These are phyloP conservation scores for Linyphia triangularis DNA, from an alignment of 2,888 invertebrate species.

Conservation along the genomic window DNA sequence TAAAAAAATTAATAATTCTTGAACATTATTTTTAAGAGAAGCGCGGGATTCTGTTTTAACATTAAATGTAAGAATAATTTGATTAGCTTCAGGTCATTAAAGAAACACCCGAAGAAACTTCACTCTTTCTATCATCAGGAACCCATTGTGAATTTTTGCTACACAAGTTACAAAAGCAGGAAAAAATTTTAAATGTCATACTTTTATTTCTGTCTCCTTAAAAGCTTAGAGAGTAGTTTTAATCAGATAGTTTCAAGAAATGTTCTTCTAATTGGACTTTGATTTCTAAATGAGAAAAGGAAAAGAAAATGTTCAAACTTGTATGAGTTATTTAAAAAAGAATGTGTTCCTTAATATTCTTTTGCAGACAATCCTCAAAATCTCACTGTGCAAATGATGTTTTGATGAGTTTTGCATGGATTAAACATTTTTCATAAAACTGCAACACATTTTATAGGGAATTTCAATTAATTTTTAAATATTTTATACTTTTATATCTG, in stretches of 20 bases:
- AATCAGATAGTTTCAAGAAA: slow-evolving; percentile 25
- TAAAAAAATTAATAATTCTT: too few relatives aligned
- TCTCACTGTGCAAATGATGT: neutral
- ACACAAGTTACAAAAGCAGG: slow-evolving; percentile 14
- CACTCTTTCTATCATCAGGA: slow-evolving; percentile 14
- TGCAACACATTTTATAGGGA: too few relatives aligned
- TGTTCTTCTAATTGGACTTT: slow-evolving; percentile 51
- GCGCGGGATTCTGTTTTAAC: slow-evolving; percentile 28
- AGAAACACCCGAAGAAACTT: slow-evolving; percentile 12
- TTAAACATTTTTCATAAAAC: neutral
- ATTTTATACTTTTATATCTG: too few relatives aligned
- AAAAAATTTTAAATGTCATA: slow-evolving; percentile 16
- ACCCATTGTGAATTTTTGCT: slow-evolving; percentile 25
- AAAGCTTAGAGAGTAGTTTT: slow-evolving; percentile 35
- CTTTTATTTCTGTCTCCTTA: slow-evolving; percentile 7
- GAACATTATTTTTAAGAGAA: slow-evolving; percentile 5
- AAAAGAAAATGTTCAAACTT: neutral
- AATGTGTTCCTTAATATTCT: neutral
- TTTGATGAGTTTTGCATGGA: slow-evolving; percentile 2
- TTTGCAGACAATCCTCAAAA: neutral
- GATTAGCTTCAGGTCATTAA: slow-evolving; percentile 60
- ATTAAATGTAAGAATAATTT: slow-evolving; percentile 59
- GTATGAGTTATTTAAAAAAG: neutral
- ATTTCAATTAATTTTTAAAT: too few relatives aligned
- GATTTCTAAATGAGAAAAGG: slow-evolving; percentile 15